Evolutionary conservation across 2,888 invertebrate species (phyloP).

Genomic region (Pseudanteris insignis): DNA sequence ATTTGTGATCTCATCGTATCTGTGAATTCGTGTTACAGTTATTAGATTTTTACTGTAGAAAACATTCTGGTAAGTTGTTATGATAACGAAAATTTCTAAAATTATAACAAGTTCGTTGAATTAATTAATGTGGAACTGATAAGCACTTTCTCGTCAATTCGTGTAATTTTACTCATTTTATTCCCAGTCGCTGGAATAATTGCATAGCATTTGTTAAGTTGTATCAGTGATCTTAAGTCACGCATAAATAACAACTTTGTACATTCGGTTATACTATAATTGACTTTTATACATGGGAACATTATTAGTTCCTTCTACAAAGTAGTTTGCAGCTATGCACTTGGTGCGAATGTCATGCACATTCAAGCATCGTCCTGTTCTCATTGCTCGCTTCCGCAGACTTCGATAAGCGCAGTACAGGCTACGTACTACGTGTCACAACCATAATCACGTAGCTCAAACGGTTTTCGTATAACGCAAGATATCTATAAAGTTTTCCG

Average conservation of each 20-base stretch:
- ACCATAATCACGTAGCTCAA: constrained; percentile 9
- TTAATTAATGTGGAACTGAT: too few species aligned
- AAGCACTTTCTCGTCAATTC: too few species aligned
- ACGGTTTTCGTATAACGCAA: not conserved
- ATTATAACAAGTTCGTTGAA: too few species aligned
- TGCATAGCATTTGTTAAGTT: too few species aligned
- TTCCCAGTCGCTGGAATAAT: too few species aligned
- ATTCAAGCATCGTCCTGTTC: constrained; percentile 8
- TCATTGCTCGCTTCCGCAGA: constrained; percentile 7
- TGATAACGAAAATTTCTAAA: too few species aligned
- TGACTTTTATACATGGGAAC: constrained; percentile 2
- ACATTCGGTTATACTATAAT: constrained; percentile 7
- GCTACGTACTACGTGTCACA: constrained; percentile 7
- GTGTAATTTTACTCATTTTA: too few species aligned
- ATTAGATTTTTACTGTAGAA: too few species aligned
- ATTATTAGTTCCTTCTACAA: constrained; percentile 1
- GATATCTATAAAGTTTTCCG: not conserved
- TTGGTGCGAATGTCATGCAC: constrained; percentile 10
- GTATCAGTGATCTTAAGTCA: too few species aligned
- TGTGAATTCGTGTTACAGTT: too few species aligned
- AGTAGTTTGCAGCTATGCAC: constrained; percentile 5
- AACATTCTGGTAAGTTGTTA: too few species aligned
- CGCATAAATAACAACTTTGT: constrained; percentile 4
- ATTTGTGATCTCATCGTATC: too few species aligned
- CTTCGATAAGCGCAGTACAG: constrained; percentile 8